Evolutionary conservation across 2,113 vertebrate species (phyloP), one percentile per base, ranked within the genome.

Genomic region (Dolichotis patagonum): DNA sequence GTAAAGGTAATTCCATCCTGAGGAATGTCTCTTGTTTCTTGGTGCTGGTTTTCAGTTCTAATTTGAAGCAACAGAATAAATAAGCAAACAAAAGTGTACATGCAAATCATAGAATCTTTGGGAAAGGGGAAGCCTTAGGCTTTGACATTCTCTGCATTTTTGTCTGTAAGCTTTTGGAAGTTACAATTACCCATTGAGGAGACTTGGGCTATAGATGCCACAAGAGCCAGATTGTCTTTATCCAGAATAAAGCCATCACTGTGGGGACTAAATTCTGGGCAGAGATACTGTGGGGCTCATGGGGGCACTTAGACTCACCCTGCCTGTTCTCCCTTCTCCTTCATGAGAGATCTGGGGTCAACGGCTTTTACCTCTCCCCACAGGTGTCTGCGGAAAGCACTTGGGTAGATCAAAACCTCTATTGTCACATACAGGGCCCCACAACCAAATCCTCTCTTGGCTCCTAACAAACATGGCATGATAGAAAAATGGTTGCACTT

Each of bases 1-100:
- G 96, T 38, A 54, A 94, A 96, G 96, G 95, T 65, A 96, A 98
- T 97, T 98, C 96, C 96, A 97, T 56, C 89, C 95, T 49, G 82
- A 97, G 96, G 85, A 98, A 94, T 16, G 58, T 95, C 95, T 98
- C 96, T 95, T 94, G 62, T 96, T 97, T 96, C 96, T 98, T 97
- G 95, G 97, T 98, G 98, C 96, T 90, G 85, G 71, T 97, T 98
- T 98, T 98, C 98, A 71, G 92, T 97, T 97, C 94, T 93, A 87
- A 98, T 98, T 98, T 94, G 65, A 91, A 90, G 97, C 83, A 94
- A 96, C 46, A 95, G 96, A 97, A 91, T 89, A 94, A 98, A 98
- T 30, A 96, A 80, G 97, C 90, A 97, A 98, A 94, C 95, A 91
- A 85, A 96, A 96, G 78, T 54, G 56, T 94, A 89, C 84, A n/a